These are phyloP conservation scores for Argynnis bischoffii DNA, from an alignment of 2,888 invertebrate genomes.

Conservation along the genomic window DNA sequence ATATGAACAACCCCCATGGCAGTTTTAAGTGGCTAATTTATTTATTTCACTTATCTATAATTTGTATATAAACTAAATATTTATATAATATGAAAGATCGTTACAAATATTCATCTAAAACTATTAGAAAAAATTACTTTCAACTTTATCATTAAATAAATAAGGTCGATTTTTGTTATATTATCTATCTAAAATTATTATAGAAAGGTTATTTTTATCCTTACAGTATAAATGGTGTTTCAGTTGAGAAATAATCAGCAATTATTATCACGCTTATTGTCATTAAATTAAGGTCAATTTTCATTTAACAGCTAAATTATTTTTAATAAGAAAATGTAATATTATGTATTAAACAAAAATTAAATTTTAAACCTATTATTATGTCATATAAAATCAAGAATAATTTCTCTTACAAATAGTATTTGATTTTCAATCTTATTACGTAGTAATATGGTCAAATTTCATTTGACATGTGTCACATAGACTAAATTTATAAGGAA, in stretches of 20 bases:
- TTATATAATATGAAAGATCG: no score
- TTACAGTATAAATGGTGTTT: no score
- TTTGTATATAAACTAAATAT: not conserved
- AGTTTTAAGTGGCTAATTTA: not conserved
- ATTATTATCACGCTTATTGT: not conserved
- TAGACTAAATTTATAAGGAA: not conserved
- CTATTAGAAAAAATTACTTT: not conserved
- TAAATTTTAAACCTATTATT: not conserved
- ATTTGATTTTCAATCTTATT: not conserved
- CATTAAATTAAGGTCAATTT: not conserved
- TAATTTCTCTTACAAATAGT: not conserved
- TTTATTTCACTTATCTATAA: not conserved
- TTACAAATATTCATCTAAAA: not conserved
- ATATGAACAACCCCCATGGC: slow-evolving; percentile 7
- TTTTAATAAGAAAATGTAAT: not conserved
- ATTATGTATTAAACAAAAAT: not conserved
- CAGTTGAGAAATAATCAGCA: not conserved
- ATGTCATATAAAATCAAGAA: not conserved
- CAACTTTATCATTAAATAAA: not conserved
- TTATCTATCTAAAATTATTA: no score
- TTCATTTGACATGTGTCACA: slow-evolving; percentile 10
- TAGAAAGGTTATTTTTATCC: no score
- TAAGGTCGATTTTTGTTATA: not conserved
- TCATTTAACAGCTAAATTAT: not conserved
- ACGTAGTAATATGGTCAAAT: not conserved